Conservation (phyloP, 53 echinoderm and acorn worm species). For the Arbacia lixula region DNA sequence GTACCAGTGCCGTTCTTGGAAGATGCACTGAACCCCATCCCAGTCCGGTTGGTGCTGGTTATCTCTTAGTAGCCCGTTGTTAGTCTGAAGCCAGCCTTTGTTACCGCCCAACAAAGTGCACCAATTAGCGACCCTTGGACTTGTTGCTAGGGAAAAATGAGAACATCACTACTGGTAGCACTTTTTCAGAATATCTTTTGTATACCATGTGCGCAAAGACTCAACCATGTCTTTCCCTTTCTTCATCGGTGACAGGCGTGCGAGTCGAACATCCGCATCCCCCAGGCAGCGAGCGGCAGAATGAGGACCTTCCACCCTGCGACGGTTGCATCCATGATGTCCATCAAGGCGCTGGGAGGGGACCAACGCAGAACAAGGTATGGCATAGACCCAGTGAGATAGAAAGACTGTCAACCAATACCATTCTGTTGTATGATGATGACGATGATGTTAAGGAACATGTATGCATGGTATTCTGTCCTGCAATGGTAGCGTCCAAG, state of each 20-base stretch:
- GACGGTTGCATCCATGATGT: constrained; percentile 80
- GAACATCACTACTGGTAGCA: neutral
- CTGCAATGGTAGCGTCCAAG: too few species aligned
- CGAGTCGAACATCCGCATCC: constrained; percentile 68
- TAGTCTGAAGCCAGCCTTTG: too few species aligned
- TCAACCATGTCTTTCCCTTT: neutral
- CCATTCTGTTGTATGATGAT: too few species aligned
- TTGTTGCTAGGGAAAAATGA: neutral
- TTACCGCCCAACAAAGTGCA: too few species aligned
- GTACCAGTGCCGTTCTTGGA: too few species aligned
- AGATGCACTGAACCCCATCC: too few species aligned
- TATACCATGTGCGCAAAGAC: neutral
- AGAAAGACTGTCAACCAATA: too few species aligned
- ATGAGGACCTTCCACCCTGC: constrained; percentile 75
- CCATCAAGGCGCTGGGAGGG: constrained; percentile 80
- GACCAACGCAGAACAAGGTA: constrained; percentile 76
- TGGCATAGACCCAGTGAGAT: too few species aligned
- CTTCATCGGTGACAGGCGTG: constrained; percentile 17
- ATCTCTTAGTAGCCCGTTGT: too few species aligned
- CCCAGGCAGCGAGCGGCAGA: constrained; percentile 90
- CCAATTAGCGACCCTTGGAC: neutral
- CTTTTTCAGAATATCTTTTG: neutral
- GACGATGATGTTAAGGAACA: too few species aligned
- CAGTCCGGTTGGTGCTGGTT: too few species aligned
- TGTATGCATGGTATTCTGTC: too few species aligned